Percentiles rank a stretch among this genome's conserved stretches.
These are phyloP conservation scores for Cepaea nemoralis DNA, from an alignment of 1,140 invertebrate species.

Conservation along the genomic window DNA sequence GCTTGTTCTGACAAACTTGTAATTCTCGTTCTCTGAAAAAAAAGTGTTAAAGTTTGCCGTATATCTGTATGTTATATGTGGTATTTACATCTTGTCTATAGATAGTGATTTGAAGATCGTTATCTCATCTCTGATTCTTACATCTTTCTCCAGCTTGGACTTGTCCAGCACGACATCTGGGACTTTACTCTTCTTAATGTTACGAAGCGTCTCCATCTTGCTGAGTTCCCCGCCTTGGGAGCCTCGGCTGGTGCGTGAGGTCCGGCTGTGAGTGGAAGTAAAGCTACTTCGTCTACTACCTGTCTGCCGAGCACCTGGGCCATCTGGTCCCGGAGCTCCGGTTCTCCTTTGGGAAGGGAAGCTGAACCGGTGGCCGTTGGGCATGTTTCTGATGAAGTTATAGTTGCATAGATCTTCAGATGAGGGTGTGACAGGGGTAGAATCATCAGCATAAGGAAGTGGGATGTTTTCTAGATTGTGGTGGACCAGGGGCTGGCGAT, in stretches of 20 bases:
- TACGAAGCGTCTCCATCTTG: slow-evolving; percentile 55
- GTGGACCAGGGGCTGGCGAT: slow-evolving; percentile 92
- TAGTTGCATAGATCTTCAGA: slow-evolving; percentile 83
- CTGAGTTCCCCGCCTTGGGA: slow-evolving; percentile 51
- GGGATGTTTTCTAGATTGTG: slow-evolving; percentile 96
- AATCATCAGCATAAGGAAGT: slow-evolving; percentile 96
- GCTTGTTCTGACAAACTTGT: too few species aligned
- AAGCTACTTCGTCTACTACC: slow-evolving; percentile 63
- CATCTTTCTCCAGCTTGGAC: slow-evolving; percentile 64
- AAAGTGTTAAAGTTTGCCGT: too few species aligned
- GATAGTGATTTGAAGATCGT: too few species aligned
- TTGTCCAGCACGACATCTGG: slow-evolving; percentile 67
- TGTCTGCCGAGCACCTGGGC: slow-evolving; percentile 28
- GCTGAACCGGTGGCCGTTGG: slow-evolving; percentile 59
- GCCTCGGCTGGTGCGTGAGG: slow-evolving; percentile 56
- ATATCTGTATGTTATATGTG: too few species aligned
- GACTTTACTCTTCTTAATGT: slow-evolving; percentile 57
- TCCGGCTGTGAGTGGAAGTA: slow-evolving; percentile 61
- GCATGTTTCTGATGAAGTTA: slow-evolving; percentile 56
- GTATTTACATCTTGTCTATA: too few species aligned
- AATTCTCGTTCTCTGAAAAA: too few species aligned
- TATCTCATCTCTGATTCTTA: slow-evolving; percentile 47
- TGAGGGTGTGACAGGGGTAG: slow-evolving; percentile 96
- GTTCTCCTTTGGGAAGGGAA: slow-evolving; percentile 56
- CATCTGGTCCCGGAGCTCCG: slow-evolving; percentile 42